Percentiles rank a stretch among this genome's conserved stretches.
phyloP scores from a whole-genome alignment of 2,888 invertebrate genomes.

The Thymelicus acteon region DNA sequence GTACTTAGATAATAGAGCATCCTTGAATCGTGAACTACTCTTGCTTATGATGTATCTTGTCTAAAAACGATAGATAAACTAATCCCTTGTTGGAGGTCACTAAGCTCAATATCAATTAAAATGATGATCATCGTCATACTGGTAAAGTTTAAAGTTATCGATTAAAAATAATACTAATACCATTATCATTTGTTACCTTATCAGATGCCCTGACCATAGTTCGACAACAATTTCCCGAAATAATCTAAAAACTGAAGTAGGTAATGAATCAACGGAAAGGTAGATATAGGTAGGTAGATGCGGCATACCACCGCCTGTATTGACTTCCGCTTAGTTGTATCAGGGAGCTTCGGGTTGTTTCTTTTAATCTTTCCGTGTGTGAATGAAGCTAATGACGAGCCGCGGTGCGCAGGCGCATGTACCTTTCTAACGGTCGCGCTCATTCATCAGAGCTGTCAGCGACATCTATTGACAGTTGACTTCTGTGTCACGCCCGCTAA shows the following conservation, averaged over 20 bases:
- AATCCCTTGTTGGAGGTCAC: no score
- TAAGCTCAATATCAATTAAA: no score
- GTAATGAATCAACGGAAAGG: slow-evolving; percentile 43
- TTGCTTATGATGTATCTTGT: no score
- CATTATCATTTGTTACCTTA: no score
- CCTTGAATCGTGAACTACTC: no score
- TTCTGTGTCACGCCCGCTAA: slow-evolving; percentile 67
- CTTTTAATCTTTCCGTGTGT: slow-evolving; percentile 71
- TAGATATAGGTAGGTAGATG: slow-evolving; percentile 41
- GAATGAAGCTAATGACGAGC: slow-evolving; percentile 75
- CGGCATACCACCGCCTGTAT: slow-evolving; percentile 60
- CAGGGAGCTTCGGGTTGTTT: slow-evolving; percentile 70
- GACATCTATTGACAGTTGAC: slow-evolving; percentile 81
- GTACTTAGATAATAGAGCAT: no score
- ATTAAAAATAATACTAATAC: no score
- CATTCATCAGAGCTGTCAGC: slow-evolving; percentile 81
- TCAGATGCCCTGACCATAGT: background rate
- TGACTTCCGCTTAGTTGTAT: slow-evolving; percentile 75
- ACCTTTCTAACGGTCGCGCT: slow-evolving; percentile 72
- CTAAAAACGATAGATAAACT: no score
- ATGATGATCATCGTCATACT: no score
- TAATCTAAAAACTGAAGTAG: background rate
- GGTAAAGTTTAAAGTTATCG: no score
- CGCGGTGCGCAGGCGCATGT: slow-evolving; percentile 49
- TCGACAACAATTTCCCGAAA: background rate